These are phyloP conservation scores for Rotaria sp. DNA, from an alignment of 2,888 invertebrate genomes.

Conservation along the genomic window DNA sequence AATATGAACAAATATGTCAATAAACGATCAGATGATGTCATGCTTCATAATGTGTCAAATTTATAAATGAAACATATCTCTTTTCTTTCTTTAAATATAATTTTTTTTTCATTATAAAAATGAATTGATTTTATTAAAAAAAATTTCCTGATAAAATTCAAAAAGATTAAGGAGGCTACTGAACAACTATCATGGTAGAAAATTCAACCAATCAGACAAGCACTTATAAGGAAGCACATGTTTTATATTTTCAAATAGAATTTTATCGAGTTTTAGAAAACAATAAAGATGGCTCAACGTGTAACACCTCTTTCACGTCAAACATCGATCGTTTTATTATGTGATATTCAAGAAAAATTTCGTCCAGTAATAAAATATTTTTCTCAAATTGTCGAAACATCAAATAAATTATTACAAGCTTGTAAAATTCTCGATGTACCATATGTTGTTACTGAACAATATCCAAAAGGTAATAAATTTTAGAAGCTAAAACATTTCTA, in stretches of 20 bases:
- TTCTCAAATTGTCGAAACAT: constrained; percentile 50
- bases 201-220: not conserved
- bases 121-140: too few relatives aligned
- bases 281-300: not conserved
- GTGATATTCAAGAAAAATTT: constrained; percentile 56
- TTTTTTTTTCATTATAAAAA: too few relatives aligned
- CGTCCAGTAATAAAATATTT: constrained; percentile 51
- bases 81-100: too few relatives aligned
- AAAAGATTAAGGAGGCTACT: not conserved
- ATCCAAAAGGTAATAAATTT: constrained; percentile 58
- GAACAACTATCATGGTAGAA: not conserved
- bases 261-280: not conserved
- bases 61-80: too few relatives aligned
- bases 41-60: too few relatives aligned
- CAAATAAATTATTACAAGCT: constrained; percentile 54
- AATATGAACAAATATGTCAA: too few relatives aligned
- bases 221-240: not conserved
- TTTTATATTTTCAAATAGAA: not conserved
- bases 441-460: constrained; percentile 62
- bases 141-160: too few relatives aligned
- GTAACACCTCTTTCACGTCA: not conserved
- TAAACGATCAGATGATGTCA: too few relatives aligned
- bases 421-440: constrained; percentile 59
- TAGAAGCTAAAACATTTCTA: too few relatives aligned
- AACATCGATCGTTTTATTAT: constrained; percentile 47